Evolutionary conservation across 2,797 vertebrate species (phyloP).

Genomic region (Artibeus lituratus): DNA sequence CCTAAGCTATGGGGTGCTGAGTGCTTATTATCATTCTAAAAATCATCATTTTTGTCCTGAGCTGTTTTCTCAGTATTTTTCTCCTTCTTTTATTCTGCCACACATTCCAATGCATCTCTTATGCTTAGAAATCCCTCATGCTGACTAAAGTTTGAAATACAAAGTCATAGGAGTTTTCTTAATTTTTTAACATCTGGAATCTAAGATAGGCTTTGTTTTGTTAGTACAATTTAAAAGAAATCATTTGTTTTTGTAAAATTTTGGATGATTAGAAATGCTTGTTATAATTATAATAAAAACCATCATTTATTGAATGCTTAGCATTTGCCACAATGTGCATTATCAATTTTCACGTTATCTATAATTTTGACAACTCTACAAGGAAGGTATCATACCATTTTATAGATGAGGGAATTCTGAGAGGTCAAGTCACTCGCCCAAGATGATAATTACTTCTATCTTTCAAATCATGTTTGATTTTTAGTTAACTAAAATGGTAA

Average conservation of each 20-base stretch:
- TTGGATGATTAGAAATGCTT: background rate
- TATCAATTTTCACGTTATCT: background rate
- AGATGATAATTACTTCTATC: background rate
- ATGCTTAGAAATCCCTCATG: background rate
- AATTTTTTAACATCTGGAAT: background rate
- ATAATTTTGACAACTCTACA: background rate
- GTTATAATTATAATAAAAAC: background rate
- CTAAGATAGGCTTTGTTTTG: background rate
- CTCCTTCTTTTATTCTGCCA: slow-evolving; percentile 16
- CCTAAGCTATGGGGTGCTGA: background rate
- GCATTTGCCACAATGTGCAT: background rate
- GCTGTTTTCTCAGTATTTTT: slow-evolving; percentile 31
- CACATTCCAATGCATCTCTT: background rate
- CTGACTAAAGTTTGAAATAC: slow-evolving; percentile 24
- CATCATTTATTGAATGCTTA: background rate
- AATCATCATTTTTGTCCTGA: slow-evolving; percentile 15
- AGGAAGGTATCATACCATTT: background rate
- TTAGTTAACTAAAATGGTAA: background rate
- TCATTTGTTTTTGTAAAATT: background rate
- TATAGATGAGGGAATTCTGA: background rate
- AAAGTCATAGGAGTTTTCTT: slow-evolving; percentile 1
- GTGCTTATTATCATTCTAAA: slow-evolving; percentile 21
- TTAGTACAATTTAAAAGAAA: background rate
- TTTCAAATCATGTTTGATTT: background rate
- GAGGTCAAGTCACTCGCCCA: background rate